Evolutionary conservation across 2,113 vertebrate species (phyloP).

Genomic region (Sturnira hondurensis): DNA sequence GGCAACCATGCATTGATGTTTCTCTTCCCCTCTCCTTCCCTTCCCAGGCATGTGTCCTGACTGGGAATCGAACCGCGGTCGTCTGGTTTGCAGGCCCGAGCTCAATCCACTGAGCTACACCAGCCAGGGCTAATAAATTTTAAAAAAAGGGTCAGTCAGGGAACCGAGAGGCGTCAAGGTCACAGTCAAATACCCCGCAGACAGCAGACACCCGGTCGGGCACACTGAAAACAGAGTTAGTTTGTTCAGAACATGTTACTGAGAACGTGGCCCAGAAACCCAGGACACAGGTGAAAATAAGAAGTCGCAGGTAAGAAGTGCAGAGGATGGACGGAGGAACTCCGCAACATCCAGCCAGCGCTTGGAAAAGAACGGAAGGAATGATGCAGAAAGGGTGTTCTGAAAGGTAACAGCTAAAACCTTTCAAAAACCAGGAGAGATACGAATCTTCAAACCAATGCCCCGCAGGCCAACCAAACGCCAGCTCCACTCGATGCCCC

Average conservation of each 20-base stretch:
- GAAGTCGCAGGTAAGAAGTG: neutral
- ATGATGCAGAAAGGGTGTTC: neutral
- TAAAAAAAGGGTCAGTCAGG: neutral
- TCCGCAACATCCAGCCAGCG: neutral
- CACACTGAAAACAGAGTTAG: neutral
- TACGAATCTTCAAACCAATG: neutral
- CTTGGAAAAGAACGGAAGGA: neutral
- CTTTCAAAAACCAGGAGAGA: neutral
- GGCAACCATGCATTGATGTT: too few relatives aligned
- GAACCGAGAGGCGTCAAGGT: neutral
- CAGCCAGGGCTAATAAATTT: too few relatives aligned
- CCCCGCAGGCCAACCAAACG: accelerated
- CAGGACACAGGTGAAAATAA: neutral
- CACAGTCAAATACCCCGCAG: neutral
- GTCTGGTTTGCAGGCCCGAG: too few relatives aligned
- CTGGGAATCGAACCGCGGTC: too few relatives aligned
- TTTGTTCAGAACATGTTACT: accelerated
- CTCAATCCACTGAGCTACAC: too few relatives aligned
- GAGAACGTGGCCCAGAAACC: neutral
- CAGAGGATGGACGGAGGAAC: accelerated
- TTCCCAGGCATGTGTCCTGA: too few relatives aligned
- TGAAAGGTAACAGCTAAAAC: neutral
- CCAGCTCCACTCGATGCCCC: neutral
- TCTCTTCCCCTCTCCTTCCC: too few relatives aligned
- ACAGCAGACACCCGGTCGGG: neutral